Conservation (phyloP, 1,140 invertebrate genomes). For the Contarinia nasturtii region DNA sequence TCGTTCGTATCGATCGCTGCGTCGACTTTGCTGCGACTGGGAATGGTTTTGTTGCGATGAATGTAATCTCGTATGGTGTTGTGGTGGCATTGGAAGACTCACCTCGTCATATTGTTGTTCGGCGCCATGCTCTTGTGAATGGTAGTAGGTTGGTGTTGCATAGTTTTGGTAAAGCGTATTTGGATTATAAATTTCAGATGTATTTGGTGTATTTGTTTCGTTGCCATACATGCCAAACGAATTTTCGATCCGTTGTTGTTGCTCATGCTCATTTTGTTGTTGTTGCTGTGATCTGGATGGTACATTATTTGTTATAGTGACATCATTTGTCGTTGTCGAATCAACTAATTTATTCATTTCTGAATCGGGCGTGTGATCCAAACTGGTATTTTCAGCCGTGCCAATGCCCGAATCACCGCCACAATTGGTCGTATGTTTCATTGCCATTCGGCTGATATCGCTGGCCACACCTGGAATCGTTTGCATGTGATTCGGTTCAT, state of each 20-base stretch:
- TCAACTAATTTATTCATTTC: constrained; percentile 16
- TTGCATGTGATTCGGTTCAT: constrained; percentile 21
- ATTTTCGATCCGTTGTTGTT: background rate
- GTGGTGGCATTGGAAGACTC: background rate
- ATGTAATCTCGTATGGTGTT: constrained; percentile 3
- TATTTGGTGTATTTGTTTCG: too few species aligned
- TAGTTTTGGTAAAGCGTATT: too few species aligned
- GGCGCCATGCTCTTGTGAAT: too few species aligned
- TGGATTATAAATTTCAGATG: too few species aligned
- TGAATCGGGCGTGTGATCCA: constrained; percentile 36
- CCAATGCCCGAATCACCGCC: constrained; percentile 44
- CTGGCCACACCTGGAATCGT: too few species aligned
- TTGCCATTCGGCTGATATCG: too few species aligned
- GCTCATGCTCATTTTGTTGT: background rate
- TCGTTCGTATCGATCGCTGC: background rate
- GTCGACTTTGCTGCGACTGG: background rate
- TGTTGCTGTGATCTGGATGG: background rate
- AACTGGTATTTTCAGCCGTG: constrained; percentile 45
- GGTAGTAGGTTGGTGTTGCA: background rate
- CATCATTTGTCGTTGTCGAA: background rate
- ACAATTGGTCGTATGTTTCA: background rate
- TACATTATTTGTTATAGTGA: too few species aligned
- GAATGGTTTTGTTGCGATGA: background rate
- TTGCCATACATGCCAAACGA: too few species aligned
- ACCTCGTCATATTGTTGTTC: too few species aligned